phyloP scores from a whole-genome alignment of 2,888 invertebrate genomes.

The Uropetala carovei region DNA sequence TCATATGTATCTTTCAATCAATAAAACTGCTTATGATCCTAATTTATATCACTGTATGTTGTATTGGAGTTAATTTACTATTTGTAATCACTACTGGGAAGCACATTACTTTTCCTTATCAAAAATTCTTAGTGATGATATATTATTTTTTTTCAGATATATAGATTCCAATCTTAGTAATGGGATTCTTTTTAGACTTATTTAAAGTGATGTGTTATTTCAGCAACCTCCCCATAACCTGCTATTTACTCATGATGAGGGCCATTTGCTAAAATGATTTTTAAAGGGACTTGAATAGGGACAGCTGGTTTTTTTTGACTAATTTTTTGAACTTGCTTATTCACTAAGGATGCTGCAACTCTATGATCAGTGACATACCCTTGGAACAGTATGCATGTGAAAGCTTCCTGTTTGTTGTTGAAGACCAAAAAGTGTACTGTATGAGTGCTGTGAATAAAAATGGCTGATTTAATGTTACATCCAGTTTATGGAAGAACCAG shows the following conservation, averaged over 20 bases:
- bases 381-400: constrained; percentile 23
- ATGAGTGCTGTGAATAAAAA: constrained; percentile 55
- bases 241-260: neutral
- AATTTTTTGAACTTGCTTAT: constrained; percentile 55
- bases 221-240: neutral
- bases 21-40: too few species aligned
- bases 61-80: too few species aligned
- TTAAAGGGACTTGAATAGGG: neutral
- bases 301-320: constrained; percentile 33
- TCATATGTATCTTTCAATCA: too few species aligned
- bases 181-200: neutral
- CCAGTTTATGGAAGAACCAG: constrained; percentile 54
- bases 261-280: neutral
- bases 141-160: too few species aligned
- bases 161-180: too few species aligned
- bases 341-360: constrained; percentile 63
- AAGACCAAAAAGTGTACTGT: constrained; percentile 50
- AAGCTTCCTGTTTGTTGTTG: constrained; percentile 52
- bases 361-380: constrained; percentile 58
- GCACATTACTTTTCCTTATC: too few species aligned
- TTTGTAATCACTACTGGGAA: too few species aligned
- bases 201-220: neutral
- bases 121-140: too few species aligned
- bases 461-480: constrained; percentile 54
- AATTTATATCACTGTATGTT: too few species aligned